Conservation (phyloP, 2,113 vertebrate species). For the Sylvia atricapilla region DNA sequence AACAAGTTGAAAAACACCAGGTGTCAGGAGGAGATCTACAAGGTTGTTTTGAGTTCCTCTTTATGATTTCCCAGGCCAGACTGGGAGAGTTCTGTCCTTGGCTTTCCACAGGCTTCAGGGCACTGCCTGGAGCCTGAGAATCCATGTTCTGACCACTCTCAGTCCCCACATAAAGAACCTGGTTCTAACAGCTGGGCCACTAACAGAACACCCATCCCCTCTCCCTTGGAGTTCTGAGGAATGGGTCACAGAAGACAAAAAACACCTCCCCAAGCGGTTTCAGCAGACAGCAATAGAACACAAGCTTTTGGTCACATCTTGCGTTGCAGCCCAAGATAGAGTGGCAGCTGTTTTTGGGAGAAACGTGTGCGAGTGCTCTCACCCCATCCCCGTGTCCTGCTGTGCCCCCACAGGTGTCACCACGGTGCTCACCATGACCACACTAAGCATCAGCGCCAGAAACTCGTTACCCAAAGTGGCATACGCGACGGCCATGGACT, state of each 20-base stretch:
- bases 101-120: no score
- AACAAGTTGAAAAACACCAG: no score
- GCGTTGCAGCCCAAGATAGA: neutral
- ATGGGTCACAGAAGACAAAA: neutral
- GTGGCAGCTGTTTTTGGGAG: neutral
- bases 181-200: neutral
- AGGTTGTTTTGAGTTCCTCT: no score
- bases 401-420: conserved; percentile 86
- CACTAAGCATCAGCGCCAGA: conserved; percentile 98
- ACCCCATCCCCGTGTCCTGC: neutral
- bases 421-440: conserved; percentile 99
- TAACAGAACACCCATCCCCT: neutral
- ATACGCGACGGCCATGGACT: conserved; percentile 99
- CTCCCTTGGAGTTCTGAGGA: neutral
- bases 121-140: no score
- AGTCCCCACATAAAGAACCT: no score
- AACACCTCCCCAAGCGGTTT: neutral
- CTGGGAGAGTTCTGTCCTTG: no score
- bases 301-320: neutral
- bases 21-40: no score
- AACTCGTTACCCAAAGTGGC: conserved; percentile 99
- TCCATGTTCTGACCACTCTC: no score
- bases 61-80: no score
- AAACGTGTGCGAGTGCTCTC: fast-evolving
- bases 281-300: neutral